A percentile compares a stretch with the other conserved stretches of the same genome.
These are phyloP conservation scores for Lysandra bellargus DNA, from an alignment of 2,888 invertebrate species.

Conservation along the genomic window DNA sequence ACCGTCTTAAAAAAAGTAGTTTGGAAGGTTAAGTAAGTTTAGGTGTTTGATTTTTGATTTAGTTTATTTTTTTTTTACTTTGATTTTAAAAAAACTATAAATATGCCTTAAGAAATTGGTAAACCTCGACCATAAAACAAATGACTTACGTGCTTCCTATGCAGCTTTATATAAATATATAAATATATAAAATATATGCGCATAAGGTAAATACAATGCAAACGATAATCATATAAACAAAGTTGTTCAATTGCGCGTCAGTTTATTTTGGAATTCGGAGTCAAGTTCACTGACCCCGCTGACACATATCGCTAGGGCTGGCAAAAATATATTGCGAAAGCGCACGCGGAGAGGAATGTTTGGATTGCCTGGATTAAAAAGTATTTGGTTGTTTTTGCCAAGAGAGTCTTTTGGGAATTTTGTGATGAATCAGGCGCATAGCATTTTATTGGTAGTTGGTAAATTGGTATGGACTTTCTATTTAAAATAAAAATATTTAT, in stretches of 20 bases:
- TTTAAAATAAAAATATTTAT: neutral
- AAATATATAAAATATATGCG: neutral
- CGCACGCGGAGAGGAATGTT: neutral
- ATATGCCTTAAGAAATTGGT: neutral
- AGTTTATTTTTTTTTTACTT: too few species aligned
- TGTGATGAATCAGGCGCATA: neutral
- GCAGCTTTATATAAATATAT: neutral
- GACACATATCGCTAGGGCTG: constrained; percentile 7
- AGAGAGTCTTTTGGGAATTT: neutral
- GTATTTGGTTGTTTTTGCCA: neutral
- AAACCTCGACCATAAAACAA: neutral
- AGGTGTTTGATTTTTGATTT: too few species aligned
- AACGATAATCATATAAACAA: neutral
- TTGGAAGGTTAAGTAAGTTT: too few species aligned
- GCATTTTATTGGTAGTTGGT: neutral
- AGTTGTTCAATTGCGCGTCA: neutral
- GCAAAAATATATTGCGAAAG: neutral
- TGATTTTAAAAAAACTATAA: neutral
- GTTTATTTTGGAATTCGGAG: neutral
- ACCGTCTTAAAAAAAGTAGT: too few species aligned
- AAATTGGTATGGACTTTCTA: neutral
- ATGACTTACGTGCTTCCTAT: neutral
- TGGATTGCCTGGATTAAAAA: neutral
- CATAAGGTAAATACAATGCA: neutral
- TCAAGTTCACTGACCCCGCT: constrained; percentile 8